Conservation (phyloP, 2,113 vertebrate genomes). For the Clarias gariepinus region DNA sequence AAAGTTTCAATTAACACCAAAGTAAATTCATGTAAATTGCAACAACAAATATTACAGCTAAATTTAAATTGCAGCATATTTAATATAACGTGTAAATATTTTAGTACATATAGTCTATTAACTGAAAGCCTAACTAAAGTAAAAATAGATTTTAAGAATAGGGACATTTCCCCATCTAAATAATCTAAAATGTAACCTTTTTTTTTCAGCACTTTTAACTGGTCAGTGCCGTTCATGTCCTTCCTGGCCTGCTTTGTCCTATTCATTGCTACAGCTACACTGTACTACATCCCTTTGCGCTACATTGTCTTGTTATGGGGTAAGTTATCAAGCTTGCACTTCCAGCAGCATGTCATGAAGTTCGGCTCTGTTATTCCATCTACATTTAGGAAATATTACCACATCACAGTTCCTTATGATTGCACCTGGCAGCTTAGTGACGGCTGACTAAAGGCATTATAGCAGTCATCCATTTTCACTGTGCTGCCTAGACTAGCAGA, state of each 20-base stretch:
- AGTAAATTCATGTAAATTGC: background rate
- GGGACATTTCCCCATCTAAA: background rate
- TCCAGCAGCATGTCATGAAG: constrained; percentile 4
- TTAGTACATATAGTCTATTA: background rate
- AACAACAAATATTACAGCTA: background rate
- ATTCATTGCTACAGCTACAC: constrained; percentile 67
- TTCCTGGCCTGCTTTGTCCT: constrained; percentile 83
- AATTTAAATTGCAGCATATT: background rate
- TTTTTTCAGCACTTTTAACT: constrained; percentile 88
- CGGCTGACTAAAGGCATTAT: constrained; percentile 42
- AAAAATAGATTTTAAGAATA: background rate
- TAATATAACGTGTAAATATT: background rate
- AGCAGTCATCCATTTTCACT: constrained; percentile 45
- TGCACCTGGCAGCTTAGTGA: constrained; percentile 44
- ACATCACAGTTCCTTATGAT: constrained; percentile 32
- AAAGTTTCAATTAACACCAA: background rate
- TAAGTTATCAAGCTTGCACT: constrained; percentile 68
- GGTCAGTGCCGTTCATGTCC: constrained; percentile 92
- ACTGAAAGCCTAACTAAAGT: too few relatives aligned
- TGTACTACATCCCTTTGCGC: constrained; percentile 87
- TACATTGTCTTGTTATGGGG: constrained; percentile 95
- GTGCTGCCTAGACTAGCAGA: constrained; percentile 38
- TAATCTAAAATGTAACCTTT: background rate
- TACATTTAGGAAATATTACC: constrained; percentile 32
- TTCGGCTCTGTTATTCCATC: constrained; percentile 18